Evolutionary conservation across 2,888 invertebrate species (phyloP), one percentile per base, ranked within the genome.

Genomic region (Rotaria magnacalcarata): DNA sequence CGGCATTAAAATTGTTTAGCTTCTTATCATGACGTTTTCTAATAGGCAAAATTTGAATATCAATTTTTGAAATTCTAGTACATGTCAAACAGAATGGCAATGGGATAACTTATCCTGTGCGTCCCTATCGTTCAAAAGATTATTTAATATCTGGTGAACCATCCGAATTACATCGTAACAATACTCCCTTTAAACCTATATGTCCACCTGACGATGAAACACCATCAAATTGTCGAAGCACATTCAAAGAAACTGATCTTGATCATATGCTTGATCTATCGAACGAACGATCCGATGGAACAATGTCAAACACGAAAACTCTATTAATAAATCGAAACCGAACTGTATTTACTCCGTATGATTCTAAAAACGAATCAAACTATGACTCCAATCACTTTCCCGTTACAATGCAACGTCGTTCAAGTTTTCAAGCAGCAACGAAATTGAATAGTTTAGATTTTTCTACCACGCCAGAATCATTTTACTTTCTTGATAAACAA

Each of bases 111-210:
- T 80, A 80, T 80, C 80, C 80, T 43, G 80, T 80, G 14, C 80
- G 80, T 80, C 80, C 80, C 11, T 80, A 80, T 80, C 80, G 80
- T 47, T 47, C 80, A 47, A 80, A 80, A 80, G 80, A 80, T 80
- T n/a, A 47, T 47, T 11, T 80, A 47, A 24, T 47, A 24, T 80
- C 80, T 2, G 11, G 19, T 16, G 80, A 11, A 47, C 8, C 47
- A 41, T 47, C 80, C 2, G 24, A 47, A 47, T 47, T 80, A 14
- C 34, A 47, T 80, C 47, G 43, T n/a, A 47, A 43, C 47, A 21
- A 43, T 47, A 8, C 21, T 8, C 47, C 24, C 2, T 41, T 41
- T 34, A 67, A 34, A 19, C 16, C 6, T 47, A 10, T 47, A 0
- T 80, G 21, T n/a, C 34, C 67, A 67, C 14, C 24, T 24, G 80